phyloP scores from a whole-genome alignment of 2,113 vertebrate species.

The Panurus biarmicus region DNA sequence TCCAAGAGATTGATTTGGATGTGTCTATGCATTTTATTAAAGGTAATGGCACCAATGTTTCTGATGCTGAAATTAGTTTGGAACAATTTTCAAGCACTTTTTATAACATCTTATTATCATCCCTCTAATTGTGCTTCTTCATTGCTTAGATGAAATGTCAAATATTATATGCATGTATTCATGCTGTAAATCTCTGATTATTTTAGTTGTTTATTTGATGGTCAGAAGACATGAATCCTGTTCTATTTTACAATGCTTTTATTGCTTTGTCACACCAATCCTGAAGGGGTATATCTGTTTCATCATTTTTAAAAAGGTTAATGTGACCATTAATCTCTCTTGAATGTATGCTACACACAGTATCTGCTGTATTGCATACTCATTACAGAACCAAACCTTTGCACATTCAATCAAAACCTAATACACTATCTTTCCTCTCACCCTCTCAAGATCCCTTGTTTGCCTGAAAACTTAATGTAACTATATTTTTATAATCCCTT shows the following conservation, averaged over 20 bases:
- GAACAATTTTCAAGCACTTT: constrained; percentile 22
- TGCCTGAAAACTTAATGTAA: background rate
- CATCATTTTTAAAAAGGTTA: constrained; percentile 1
- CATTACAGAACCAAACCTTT: background rate
- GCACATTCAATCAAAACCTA: background rate
- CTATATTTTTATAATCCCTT: background rate
- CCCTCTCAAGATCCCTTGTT: background rate
- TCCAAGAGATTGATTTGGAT: background rate
- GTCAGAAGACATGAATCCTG: background rate
- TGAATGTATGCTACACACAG: background rate
- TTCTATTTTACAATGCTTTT: background rate
- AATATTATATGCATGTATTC: background rate
- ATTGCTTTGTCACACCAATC: background rate
- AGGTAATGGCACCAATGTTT: background rate
- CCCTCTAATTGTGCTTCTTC: background rate
- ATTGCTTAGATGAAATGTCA: constrained; percentile 18
- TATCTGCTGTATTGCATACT: background rate
- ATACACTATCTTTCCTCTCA: background rate
- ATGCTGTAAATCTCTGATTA: constrained; percentile 15
- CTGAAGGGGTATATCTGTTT: background rate
- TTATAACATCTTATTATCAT: background rate
- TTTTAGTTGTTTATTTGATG: constrained; percentile 38
- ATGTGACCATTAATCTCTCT: constrained; percentile 13
- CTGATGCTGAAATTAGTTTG: background rate
- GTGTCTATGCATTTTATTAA: background rate